Evolutionary conservation across 1,140 invertebrate species (phyloP), one percentile per base, ranked within the genome.

Genomic region (Piezodorus guildinii): DNA sequence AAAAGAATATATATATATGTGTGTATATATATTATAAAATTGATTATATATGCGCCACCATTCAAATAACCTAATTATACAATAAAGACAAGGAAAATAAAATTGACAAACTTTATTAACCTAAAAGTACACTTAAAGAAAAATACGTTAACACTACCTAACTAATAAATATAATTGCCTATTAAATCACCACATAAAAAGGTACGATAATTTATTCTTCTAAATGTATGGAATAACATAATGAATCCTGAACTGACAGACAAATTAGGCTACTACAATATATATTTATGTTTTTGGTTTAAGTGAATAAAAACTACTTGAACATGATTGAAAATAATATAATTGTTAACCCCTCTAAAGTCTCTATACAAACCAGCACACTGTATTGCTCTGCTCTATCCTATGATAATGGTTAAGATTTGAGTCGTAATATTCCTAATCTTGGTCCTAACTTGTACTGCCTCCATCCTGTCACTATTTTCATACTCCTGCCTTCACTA

Each of bases 371-470:
- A 60, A 60, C 58, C 58, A 44, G 43, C 25, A 39, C 17, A 58
- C 19, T 27, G 46, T 49, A 21, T 49, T n/a, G 21, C 46, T 16
- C 17, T 23, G 52, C 15, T 43, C 58, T 60, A 60, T 60, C 58
- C 58, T 60, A 60, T 60, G 43, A 23, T 23, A 43, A 58, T 27
- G 16, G 23, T 19, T 60, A n/a, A 44, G n/a, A 25, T 39, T 60
- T 43, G 43, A 60, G 58, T 60, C 25, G 58, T 39, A 43, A 60
- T 60, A 34, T 43, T 60, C 58, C 58, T 60, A 58, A 62, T 62
- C 62, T 52, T 62, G 62, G 62, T 62, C 62, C 62, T 62, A 62
- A 60, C 54, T 51, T 51, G 25, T 17, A 51, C 62, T 62, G 62
- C 27, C 62, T 52, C 62, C 49, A 34, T 45, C 60, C 45, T 49